Percentiles rank a stretch among this genome's conserved stretches.
These are phyloP conservation scores for Caenorhabditis inopinata DNA, from an alignment of 1,140 invertebrate genomes.

Conservation along the genomic window DNA sequence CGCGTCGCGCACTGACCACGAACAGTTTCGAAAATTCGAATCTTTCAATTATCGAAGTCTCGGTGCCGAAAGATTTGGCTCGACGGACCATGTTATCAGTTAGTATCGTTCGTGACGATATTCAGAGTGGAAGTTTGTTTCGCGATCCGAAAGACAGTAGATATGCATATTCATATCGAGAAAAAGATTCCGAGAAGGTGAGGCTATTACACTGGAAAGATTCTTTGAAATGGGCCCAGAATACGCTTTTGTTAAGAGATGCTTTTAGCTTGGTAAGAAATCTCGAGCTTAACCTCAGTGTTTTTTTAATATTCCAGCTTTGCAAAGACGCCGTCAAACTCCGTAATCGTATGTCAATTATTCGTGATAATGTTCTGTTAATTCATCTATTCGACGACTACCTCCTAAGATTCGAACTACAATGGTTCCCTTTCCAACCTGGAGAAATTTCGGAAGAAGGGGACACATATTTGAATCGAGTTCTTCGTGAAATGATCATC, in stretches of 20 bases:
- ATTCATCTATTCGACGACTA: slow-evolving; percentile 18
- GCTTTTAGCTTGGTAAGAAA: slow-evolving; percentile 5
- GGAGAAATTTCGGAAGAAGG: slow-evolving; percentile 29
- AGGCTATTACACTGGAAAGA: slow-evolving; percentile 34
- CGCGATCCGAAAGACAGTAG: not conserved
- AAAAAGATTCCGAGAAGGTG: not conserved
- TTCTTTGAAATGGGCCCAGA: slow-evolving; percentile 42
- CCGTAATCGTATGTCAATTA: not conserved
- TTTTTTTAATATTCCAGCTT: not conserved
- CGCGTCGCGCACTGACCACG: not conserved
- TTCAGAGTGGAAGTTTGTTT: not conserved
- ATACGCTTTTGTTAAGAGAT: slow-evolving; percentile 31
- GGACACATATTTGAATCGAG: slow-evolving; percentile 24
- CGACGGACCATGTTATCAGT: not conserved
- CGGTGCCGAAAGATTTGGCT: not conserved
- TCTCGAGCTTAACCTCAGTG: not conserved
- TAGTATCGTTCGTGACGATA: not conserved
- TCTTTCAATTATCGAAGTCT: slow-evolving; percentile 1
- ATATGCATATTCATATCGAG: not conserved
- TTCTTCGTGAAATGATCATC: slow-evolving; percentile 17
- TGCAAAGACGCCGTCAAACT: slow-evolving; percentile 29
- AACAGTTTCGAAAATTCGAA: not conserved
- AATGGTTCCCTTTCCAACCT: slow-evolving; percentile 32
- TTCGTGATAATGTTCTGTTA: slow-evolving; percentile 13
- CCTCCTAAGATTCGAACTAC: slow-evolving; percentile 35